These are phyloP conservation scores for Indicator indicator DNA, from an alignment of 2,113 vertebrate genomes.

Conservation along the genomic window DNA sequence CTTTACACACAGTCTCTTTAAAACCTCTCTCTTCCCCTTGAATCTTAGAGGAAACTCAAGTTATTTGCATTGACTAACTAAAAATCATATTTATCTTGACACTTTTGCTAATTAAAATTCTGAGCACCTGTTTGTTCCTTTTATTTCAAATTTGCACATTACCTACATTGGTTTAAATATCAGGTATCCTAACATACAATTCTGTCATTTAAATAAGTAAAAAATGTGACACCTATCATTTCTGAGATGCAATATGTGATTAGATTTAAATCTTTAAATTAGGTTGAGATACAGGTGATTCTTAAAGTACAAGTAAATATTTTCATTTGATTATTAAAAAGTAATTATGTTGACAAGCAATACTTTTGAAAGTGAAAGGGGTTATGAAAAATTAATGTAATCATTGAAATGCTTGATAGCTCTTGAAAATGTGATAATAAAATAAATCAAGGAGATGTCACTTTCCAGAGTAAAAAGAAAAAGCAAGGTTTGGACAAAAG, in stretches of 20 bases:
- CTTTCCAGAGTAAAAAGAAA: background rate
- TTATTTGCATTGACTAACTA: background rate
- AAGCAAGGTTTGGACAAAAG: background rate
- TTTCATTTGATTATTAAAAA: constrained; percentile 68
- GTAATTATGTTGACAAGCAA: constrained; percentile 64
- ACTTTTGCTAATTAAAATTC: constrained; percentile 13
- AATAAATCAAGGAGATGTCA: constrained; percentile 38
- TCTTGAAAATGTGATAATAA: constrained; percentile 58
- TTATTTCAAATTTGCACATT: background rate
- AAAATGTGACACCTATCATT: constrained; percentile 35
- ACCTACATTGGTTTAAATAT: background rate
- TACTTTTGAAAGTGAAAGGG: constrained; percentile 27
- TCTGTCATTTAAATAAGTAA: constrained; percentile 38
- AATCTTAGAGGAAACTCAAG: background rate
- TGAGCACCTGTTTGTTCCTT: background rate
- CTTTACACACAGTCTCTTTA: background rate
- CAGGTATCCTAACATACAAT: background rate
- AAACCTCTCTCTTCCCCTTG: background rate
- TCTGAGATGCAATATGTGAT: constrained; percentile 30
- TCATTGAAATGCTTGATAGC: constrained; percentile 52
- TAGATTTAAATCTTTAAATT: constrained; percentile 31
- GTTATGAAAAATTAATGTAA: constrained; percentile 65
- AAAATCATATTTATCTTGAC: background rate
- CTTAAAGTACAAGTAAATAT: constrained; percentile 50
- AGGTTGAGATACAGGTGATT: constrained; percentile 20